Conservation (phyloP, 2,797 vertebrate genomes). For the Erethizon dorsatum region DNA sequence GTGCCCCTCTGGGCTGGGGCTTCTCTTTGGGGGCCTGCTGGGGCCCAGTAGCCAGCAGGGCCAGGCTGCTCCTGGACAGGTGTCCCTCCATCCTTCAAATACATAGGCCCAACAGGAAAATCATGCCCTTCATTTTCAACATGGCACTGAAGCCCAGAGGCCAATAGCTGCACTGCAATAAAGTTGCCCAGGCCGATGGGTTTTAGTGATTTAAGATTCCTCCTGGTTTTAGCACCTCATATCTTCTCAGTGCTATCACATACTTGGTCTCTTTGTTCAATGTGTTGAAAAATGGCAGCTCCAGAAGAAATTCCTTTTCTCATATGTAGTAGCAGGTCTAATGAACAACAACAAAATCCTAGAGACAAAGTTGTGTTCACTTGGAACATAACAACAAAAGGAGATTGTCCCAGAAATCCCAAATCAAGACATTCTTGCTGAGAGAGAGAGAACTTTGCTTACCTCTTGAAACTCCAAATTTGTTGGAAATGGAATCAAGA, state of each 20-base stretch:
- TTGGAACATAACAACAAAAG: background rate
- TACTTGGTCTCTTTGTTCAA: background rate
- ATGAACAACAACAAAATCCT: conserved; percentile 7
- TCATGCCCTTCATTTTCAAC: conserved; percentile 11
- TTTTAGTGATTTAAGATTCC: background rate
- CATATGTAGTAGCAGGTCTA: background rate
- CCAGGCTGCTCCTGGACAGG: background rate
- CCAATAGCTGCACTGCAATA: background rate
- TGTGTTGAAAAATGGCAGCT: background rate
- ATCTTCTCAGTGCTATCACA: background rate
- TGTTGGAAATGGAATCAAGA: background rate
- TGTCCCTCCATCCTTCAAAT: conserved; percentile 4
- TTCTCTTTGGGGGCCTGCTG: background rate
- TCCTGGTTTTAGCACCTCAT: background rate
- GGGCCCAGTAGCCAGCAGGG: background rate
- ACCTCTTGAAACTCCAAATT: background rate
- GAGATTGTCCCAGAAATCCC: background rate
- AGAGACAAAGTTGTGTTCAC: background rate
- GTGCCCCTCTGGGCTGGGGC: background rate
- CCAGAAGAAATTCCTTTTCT: background rate
- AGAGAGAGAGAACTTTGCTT: background rate
- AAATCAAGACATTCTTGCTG: background rate
- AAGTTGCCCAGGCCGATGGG: background rate
- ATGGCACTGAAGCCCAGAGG: background rate
- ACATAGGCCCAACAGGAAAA: background rate